Conservation (phyloP, 2,113 vertebrate genomes). For the Austrofundulus limnaeus region DNA sequence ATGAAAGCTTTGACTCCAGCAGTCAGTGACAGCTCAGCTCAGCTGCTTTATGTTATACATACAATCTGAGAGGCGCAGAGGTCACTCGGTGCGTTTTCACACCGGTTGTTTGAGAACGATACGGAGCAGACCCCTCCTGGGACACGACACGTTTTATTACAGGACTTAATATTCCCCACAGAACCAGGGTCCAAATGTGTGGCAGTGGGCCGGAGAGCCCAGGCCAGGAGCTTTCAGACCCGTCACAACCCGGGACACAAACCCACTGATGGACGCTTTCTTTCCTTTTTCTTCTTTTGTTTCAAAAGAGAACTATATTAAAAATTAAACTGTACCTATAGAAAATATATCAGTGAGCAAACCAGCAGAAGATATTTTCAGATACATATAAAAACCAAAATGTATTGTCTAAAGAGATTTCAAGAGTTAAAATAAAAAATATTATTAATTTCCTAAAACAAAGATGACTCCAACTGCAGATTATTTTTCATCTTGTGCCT, state of each 20-base stretch:
- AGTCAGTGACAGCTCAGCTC: too few species aligned
- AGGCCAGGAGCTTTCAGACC: not conserved
- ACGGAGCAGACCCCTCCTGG: constrained; percentile 16
- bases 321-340: constrained; percentile 73
- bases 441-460: constrained; percentile 74
- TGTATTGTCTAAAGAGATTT: constrained; percentile 73
- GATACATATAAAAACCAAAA: constrained; percentile 72
- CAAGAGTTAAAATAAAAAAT: constrained; percentile 63
- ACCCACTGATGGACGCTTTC: constrained; percentile 68
- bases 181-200: constrained; percentile 46
- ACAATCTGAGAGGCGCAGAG: constrained; percentile 23
- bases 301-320: constrained; percentile 71
- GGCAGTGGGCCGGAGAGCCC: constrained; percentile 8
- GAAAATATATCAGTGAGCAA: constrained; percentile 73
- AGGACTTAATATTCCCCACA: constrained; percentile 35
- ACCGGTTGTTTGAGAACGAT: constrained; percentile 44
- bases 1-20: constrained; percentile 49
- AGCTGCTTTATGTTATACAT: constrained; percentile 56
- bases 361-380: constrained; percentile 83
- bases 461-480: constrained; percentile 62
- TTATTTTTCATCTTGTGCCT: constrained; percentile 59
- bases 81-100: constrained; percentile 21
- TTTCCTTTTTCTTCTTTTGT: constrained; percentile 13
- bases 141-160: not conserved
- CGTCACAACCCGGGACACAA: constrained; percentile 71